Conservation (phyloP, 2,888 invertebrate species). For the Phyllotreta striolata region DNA sequence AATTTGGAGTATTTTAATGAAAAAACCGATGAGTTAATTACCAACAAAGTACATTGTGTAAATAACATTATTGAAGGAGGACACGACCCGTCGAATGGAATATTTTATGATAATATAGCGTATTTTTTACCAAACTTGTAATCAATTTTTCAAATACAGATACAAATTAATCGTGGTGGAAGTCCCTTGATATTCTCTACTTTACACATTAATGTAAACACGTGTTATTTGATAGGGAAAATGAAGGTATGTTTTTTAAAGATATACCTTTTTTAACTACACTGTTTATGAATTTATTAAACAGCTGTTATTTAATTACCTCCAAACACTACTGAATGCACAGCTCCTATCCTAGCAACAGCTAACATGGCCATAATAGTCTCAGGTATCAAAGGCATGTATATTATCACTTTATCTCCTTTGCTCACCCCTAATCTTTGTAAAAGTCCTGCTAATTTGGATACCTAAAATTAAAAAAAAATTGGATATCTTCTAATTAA, state of each 20-base stretch:
- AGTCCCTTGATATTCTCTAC: too few species aligned
- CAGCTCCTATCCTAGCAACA: constrained; percentile 84
- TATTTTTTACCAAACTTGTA: constrained; percentile 17
- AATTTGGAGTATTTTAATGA: constrained; percentile 39
- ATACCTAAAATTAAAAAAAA: constrained; percentile 61
- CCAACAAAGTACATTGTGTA: too few species aligned
- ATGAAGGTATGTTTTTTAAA: too few species aligned
- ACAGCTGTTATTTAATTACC: constrained; percentile 62
- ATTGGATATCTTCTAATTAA: constrained; percentile 3
- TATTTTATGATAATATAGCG: background rate
- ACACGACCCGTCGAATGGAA: background rate
- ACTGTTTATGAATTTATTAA: too few species aligned
- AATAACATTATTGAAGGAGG: too few species aligned
- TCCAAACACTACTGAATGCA: constrained; percentile 96
- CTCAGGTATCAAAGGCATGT: constrained; percentile 95
- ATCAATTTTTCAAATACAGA: too few species aligned
- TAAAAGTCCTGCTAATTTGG: constrained; percentile 78
- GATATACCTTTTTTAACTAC: background rate
- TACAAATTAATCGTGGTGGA: too few species aligned
- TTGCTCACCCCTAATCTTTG: constrained; percentile 77
- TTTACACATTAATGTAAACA: too few species aligned
- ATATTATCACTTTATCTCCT: constrained; percentile 88
- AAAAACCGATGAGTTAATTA: too few species aligned
- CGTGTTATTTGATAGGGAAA: too few species aligned
- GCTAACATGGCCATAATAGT: constrained; percentile 90